Base-by-base conservation (phyloP, 2,888 invertebrate genomes). In the Brenthis daphne region DNA sequence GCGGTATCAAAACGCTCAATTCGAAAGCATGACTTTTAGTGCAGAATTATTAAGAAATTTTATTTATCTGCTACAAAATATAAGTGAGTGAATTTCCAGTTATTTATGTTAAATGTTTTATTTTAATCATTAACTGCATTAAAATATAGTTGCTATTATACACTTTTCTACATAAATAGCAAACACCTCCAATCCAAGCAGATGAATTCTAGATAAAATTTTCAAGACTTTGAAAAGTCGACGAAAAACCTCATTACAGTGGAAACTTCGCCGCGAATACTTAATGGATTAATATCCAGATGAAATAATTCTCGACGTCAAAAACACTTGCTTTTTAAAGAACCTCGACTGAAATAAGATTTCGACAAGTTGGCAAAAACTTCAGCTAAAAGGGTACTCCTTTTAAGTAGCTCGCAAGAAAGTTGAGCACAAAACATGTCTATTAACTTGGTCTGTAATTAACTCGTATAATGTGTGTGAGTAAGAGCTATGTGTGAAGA, bases 341-440 rank as follows among this genome's bases (percentile, higher is more conserved):
- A 58, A 51, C 57, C 58, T 24, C 20, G 43, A 33, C 58, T 58
- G 53, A 65, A 65, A 65, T 53, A 65, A 65, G 57, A 65, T 65
- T 65, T 65, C 58, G 57, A 65, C 65, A 65, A 65, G 65, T 65
- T 65, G 43, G 58, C 53, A 50, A 58, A 65, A 65, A 65, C 57
- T 65, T 58, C 50, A 57, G 51, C 57, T 53, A 53, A 58, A 65
- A 75, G 75, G 72, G 77, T 74, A 77, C 73, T 82, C 79, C 50
- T 58, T 58, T 65, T 58, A 65, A 65, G 57, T 51, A 53, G 53
- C 43, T 58, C 29, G 24, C 24, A 61, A 61, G 58, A 47, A 58
- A 48, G 47, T 58, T 47, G 12, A 58, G 5, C n/a, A 47, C 58
- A 48, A 58, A 57, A 58, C 58, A 47, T 58, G 58, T 58, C 20